Base-by-base conservation (phyloP, 2,888 invertebrate species). In the Brenthis daphne region DNA sequence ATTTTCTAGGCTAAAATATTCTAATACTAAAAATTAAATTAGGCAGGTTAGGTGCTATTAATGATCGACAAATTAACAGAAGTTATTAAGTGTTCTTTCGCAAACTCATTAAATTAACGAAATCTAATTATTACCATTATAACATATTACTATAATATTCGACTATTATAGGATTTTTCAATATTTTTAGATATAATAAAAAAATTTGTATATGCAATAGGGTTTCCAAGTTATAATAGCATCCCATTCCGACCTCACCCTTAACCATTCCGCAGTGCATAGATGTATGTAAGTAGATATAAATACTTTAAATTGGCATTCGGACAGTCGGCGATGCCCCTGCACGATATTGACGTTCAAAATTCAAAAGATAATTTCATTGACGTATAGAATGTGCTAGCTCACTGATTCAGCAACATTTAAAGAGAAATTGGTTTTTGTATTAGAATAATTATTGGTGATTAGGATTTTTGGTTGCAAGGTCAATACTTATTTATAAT, bases 341-440 rank as follows among this genome's bases (percentile, higher is more conserved):
- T 61, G 57, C 51, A 53, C 64, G 70, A 67, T 70, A 64, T 48
- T 43, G 50, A 65, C 56, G 50, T 47, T 69, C 16, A 3, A 64
- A 64, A 64, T 55, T 69, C 54, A 61, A 61, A 57, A 65, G 51
- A 54, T 64, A 58, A 64, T 67, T 70, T 64, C 43, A 54, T 43
- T 60, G 67, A 67, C 64, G 60, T 67, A 11, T 6, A 64, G 67
- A 70, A 69, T 69, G 69, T 66, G 69, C 69, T 63, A 48, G 53
- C 57, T 69, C 69, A 69, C 60, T 65, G 65, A 14, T 54, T 53
- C 16, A 24, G 6, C 43, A 58, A 55, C 24, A 20, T 56, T 48
- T 47, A n/a, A 64, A 29, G 24, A 47, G n/a, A 63, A 63, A 16
- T 33, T 50, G n/a, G n/a, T 47, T 13, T 11, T 48, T 29, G 24